phyloP scores from a whole-genome alignment of 2,113 vertebrate genomes.

The Psittacus erithacus region DNA sequence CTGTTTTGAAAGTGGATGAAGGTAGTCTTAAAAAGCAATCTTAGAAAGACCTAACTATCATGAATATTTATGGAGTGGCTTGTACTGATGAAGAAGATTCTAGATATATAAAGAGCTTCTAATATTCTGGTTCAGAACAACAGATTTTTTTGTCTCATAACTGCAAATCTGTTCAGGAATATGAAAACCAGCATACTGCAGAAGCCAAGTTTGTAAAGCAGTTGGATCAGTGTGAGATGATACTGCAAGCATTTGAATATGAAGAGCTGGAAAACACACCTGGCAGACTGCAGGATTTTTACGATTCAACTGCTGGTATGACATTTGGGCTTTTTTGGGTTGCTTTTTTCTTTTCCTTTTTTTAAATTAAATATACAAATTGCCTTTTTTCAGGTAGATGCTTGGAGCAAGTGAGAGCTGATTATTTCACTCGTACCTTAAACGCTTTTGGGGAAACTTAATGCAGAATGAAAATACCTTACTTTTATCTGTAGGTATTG shows the following conservation, averaged over 20 bases:
- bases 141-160: neutral
- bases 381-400: neutral
- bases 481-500: neutral
- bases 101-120: neutral
- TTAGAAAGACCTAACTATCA: fast-evolving
- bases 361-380: neutral
- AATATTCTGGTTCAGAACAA: neutral
- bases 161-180: conserved; percentile 81
- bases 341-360: neutral
- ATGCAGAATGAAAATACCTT: neutral
- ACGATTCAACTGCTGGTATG: conserved; percentile 87
- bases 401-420: neutral
- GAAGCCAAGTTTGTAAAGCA: conserved; percentile 94
- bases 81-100: neutral
- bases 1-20: neutral
- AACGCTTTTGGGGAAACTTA: neutral
- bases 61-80: neutral
- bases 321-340: neutral
- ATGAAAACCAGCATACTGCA: conserved; percentile 85
- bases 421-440: neutral
- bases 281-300: conserved; percentile 93
- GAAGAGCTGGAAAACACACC: conserved; percentile 89
- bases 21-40: neutral
- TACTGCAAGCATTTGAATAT: conserved; percentile 94
- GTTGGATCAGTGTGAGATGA: conserved; percentile 96